phyloP scores from a whole-genome alignment of 1,140 invertebrate species.

The Aphaenogaster ashmeadi region DNA sequence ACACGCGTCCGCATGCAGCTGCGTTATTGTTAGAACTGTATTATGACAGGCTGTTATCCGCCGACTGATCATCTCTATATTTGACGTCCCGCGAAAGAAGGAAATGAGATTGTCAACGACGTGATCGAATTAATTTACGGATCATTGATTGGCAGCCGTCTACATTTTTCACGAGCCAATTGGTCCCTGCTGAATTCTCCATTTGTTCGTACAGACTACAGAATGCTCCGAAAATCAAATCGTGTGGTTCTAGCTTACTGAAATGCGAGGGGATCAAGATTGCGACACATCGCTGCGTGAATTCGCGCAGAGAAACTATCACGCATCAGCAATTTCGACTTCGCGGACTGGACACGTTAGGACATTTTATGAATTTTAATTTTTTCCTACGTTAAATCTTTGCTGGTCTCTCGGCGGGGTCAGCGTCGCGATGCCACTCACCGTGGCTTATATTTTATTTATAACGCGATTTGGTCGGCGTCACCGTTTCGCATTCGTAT shows the following conservation, averaged over 20 bases:
- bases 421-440: conserved; percentile 16
- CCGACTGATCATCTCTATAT: conserved; percentile 33
- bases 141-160: conserved; percentile 38
- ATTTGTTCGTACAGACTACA: not conserved
- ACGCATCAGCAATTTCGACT: conserved; percentile 1
- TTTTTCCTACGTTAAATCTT: conserved; percentile 27
- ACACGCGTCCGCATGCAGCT: conserved; percentile 19
- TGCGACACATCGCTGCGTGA: not conserved
- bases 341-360: not conserved
- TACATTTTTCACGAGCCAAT: conserved; percentile 4
- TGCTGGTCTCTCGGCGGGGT: conserved; percentile 27
- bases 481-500: conserved; percentile 7
- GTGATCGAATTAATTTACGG: conserved; percentile 48
- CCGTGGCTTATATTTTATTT: conserved; percentile 63
- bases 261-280: not conserved
- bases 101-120: conserved; percentile 52
- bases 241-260: not conserved
- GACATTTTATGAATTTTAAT: conserved; percentile 70
- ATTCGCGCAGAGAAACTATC: conserved; percentile 9
- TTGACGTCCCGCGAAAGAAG: conserved; percentile 36
- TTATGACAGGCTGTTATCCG: conserved; percentile 49
- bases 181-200: not conserved
- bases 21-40: conserved; percentile 48
- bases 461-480: conserved; percentile 34
- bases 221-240: not conserved